Percentiles rank a stretch among this genome's conserved stretches.
Evolutionary conservation across 2,797 vertebrate species (phyloP).

Genomic region (Borostomias antarcticus): DNA sequence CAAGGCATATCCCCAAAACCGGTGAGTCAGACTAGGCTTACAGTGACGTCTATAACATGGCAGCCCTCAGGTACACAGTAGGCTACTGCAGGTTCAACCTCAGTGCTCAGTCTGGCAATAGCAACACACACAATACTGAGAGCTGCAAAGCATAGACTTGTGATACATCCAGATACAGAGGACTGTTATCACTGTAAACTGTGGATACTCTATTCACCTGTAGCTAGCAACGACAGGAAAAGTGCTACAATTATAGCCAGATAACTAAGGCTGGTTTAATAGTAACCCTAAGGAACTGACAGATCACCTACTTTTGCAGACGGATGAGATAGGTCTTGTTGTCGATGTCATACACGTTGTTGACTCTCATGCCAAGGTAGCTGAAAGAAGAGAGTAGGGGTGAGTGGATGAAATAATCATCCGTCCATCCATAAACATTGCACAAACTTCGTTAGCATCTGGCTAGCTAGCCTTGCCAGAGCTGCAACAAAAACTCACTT

Average conservation of each 20-base stretch:
- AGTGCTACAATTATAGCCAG: too few species aligned
- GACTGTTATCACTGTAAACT: too few species aligned
- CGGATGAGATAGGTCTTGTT: conserved; percentile 97
- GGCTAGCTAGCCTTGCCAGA: conserved; percentile 29
- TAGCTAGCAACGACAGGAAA: too few species aligned
- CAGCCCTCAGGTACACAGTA: too few species aligned
- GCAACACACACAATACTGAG: neutral
- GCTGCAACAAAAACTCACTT: conserved; percentile 75
- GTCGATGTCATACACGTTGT: conserved; percentile 98
- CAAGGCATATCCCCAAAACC: too few species aligned
- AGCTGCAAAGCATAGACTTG: too few species aligned
- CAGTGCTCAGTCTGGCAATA: neutral
- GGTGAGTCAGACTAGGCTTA: neutral
- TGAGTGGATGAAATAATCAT: neutral
- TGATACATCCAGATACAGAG: too few species aligned
- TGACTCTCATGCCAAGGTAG: conserved; percentile 94
- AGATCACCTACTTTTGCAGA: conserved; percentile 90
- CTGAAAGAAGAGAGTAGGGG: conserved; percentile 64
- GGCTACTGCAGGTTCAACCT: too few species aligned
- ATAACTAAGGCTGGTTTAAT: neutral
- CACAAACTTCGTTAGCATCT: conserved; percentile 8
- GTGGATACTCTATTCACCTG: too few species aligned
- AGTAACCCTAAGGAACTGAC: neutral
- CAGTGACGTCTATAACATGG: neutral
- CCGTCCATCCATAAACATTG: too few species aligned